Evolutionary conservation across 2,888 invertebrate species (phyloP), one percentile per base, ranked within the genome.

Genomic region (Tinea semifulvella): DNA sequence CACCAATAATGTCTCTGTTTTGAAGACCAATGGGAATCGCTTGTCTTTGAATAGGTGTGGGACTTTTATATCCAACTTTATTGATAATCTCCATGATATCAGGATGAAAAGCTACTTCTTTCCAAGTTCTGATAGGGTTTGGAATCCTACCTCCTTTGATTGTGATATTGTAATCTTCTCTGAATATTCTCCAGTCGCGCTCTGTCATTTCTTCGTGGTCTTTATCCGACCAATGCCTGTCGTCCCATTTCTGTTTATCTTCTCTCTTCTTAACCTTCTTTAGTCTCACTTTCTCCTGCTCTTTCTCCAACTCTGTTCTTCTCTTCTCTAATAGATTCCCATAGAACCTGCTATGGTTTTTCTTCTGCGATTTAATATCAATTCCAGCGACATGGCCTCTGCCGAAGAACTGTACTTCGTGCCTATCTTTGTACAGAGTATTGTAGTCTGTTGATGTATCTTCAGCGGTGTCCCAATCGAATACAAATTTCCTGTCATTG

Each of bases 401-500:
- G 0, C 99, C 99, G 80, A 93, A 99, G 69, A 99, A 98, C 74
- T 98, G 97, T 3, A 96, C 94, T 74, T 97, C 94, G 75, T 99
- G 98, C 42, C 93, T 85, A 56, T 98, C 96, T 69, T 98, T 98
- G 63, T 99, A 99, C 16, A 99, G 80, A 48, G 90, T 88, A 70
- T 99, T 99, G 63, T 99, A 99, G 81, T 99, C 99, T 49, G 91
- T 90, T 2, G 97, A 96, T 0, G 99, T 99, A 61, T 99, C 99
- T 72, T 99, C 99, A 0, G 94, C 92, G 0, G 96, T 97, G 77
- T 99, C 99, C 99, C 99, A 99, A 73, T 99, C 99, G 71, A 99
- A 99, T 0, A 99, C 98, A 82, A 99, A 99, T 76, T 99, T 99
- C 11, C 98, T 84, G 65, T 99, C 99, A 74, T 99, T 99, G 31